These are phyloP conservation scores for Leptinotarsa tumamoca DNA, from an alignment of 2,888 invertebrate genomes.

Conservation along the genomic window DNA sequence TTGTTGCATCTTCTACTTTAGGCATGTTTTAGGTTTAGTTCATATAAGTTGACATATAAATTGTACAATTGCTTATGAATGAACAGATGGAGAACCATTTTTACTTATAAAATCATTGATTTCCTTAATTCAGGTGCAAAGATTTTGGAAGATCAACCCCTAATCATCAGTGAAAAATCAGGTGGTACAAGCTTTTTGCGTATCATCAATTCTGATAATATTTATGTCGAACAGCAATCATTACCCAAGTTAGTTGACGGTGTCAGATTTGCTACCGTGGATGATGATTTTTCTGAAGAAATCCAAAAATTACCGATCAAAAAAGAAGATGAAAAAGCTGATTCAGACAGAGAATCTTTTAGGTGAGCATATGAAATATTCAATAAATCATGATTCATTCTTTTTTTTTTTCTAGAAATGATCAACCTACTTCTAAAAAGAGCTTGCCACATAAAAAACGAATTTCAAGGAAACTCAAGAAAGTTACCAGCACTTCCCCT, in stretches of 20 bases:
- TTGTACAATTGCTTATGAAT: neutral
- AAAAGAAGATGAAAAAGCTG: slow-evolving; percentile 59
- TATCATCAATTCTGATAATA: slow-evolving; percentile 62
- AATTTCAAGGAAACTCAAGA: slow-evolving; percentile 81
- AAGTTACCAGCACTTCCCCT: slow-evolving; percentile 49
- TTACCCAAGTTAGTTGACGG: slow-evolving; percentile 53
- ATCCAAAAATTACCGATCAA: slow-evolving; percentile 42
- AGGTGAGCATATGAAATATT: slow-evolving; percentile 40
- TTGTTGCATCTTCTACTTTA: slow-evolving; percentile 44
- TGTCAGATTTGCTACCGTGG: slow-evolving; percentile 45
- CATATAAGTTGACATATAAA: too few relatives aligned
- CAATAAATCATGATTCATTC: slow-evolving; percentile 8
- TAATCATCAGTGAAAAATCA: slow-evolving; percentile 53
- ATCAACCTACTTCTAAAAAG: slow-evolving; percentile 69
- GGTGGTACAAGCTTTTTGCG: slow-evolving; percentile 59
- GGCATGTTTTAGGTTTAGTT: slow-evolving; percentile 25
- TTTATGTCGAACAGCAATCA: slow-evolving; percentile 59
- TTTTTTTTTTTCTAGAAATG: slow-evolving; percentile 46
- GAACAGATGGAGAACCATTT: neutral
- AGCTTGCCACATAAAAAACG: slow-evolving; percentile 89
- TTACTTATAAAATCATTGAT: neutral
- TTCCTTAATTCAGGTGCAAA: slow-evolving; percentile 51
- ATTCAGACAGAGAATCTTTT: slow-evolving; percentile 61
- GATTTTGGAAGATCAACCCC: slow-evolving; percentile 58
- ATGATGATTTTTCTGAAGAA: slow-evolving; percentile 17